Evolutionary conservation across 2,113 vertebrate species (phyloP).

Genomic region (Merops nubicus): DNA sequence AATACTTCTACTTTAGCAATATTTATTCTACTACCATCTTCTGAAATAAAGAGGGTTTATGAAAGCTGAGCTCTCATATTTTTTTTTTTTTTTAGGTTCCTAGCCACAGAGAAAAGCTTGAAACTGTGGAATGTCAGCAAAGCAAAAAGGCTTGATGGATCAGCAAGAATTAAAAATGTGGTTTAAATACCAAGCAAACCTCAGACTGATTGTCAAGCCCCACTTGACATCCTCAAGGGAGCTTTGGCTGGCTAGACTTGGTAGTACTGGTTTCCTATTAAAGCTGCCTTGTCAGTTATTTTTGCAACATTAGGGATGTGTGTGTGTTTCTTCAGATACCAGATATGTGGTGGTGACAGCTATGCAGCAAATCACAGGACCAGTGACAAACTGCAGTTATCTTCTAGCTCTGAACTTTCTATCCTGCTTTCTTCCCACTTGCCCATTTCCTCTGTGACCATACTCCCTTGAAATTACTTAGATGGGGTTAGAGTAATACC

Average conservation of each 20-base stretch:
- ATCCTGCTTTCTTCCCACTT: background rate
- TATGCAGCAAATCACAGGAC: background rate
- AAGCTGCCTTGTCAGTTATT: constrained; percentile 3
- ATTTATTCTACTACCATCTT: background rate
- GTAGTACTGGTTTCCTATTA: background rate
- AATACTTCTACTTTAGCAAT: background rate
- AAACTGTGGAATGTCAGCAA: background rate
- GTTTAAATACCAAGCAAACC: background rate
- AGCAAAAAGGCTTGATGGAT: constrained; percentile 5
- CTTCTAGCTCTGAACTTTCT: background rate
- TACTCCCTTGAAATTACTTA: background rate
- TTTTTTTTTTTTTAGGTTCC: constrained; percentile 5
- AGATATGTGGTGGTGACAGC: background rate
- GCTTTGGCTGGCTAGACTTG: background rate
- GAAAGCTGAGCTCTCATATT: constrained; percentile 5
- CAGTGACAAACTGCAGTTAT: background rate
- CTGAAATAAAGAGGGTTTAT: background rate
- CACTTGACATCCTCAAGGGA: background rate
- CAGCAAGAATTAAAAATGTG: constrained; percentile 28
- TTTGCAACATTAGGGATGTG: background rate
- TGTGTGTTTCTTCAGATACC: background rate
- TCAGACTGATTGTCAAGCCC: background rate
- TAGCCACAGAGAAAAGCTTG: background rate
- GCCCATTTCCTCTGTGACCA: background rate
- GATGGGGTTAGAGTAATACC: background rate